These are phyloP conservation scores for Masnerella sp. DNA, from an alignment of 2,888 invertebrate species.

Conservation along the genomic window DNA sequence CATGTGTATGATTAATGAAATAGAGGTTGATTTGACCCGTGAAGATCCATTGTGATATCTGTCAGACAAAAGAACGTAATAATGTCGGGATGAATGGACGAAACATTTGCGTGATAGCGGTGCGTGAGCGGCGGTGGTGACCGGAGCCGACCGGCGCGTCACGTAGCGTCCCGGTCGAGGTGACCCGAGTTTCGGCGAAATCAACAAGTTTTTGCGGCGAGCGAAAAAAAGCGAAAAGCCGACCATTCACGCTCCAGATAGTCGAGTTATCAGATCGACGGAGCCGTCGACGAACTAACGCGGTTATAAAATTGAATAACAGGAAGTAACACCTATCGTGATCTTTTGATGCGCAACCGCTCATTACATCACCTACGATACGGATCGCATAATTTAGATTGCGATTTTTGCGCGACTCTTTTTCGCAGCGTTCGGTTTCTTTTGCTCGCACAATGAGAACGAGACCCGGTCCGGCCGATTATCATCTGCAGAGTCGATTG, in stretches of 20 bases:
- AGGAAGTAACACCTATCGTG: conserved; percentile 49
- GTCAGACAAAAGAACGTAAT: too few relatives aligned
- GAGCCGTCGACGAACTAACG: conserved; percentile 35
- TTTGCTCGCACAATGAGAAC: conserved; percentile 25
- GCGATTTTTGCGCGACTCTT: conserved; percentile 2
- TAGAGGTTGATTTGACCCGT: too few relatives aligned
- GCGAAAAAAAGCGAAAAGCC: conserved; percentile 12
- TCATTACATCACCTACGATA: conserved; percentile 46
- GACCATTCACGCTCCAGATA: conserved; percentile 38
- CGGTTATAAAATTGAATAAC: conserved; percentile 45
- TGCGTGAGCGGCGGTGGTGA: too few relatives aligned
- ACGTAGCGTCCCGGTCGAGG: not conserved
- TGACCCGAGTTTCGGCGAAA: conserved; percentile 23
- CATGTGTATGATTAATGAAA: too few relatives aligned
- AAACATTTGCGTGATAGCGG: too few relatives aligned
- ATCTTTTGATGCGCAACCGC: conserved; percentile 38
- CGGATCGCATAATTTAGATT: conserved; percentile 45
- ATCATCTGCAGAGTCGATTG: conserved; percentile 51
- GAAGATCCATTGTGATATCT: too few relatives aligned
- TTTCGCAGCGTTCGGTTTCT: not conserved
- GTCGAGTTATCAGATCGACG: conserved; percentile 27
- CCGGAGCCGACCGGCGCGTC: too few relatives aligned
- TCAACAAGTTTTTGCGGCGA: conserved; percentile 23
- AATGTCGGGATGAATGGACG: too few relatives aligned
- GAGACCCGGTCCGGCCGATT: conserved; percentile 34